These are phyloP conservation scores for Myotis myotis DNA, from an alignment of 2,797 vertebrate species.

Conservation along the genomic window DNA sequence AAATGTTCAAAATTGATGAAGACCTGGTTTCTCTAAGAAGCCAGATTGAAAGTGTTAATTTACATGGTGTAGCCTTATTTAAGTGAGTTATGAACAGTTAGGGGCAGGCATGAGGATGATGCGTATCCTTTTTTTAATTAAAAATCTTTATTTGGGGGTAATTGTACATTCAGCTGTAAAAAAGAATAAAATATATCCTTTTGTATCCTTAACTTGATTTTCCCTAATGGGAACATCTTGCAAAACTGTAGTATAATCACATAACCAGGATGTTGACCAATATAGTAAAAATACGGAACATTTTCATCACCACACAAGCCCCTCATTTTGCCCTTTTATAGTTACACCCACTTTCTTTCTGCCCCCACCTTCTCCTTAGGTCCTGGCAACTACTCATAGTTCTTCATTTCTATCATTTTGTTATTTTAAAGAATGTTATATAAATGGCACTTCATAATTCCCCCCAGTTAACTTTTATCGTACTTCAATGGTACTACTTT, in stretches of 20 bases:
- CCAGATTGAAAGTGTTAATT: conserved; percentile 12
- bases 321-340: not conserved
- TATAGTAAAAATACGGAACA: not conserved
- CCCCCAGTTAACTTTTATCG: not conserved
- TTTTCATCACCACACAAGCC: not conserved
- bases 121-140: not conserved
- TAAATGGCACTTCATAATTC: not conserved
- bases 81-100: not conserved
- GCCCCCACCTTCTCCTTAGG: not conserved
- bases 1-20: conserved; percentile 27
- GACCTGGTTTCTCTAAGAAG: not conserved
- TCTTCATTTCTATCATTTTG: not conserved
- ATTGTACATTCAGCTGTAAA: conserved; percentile 4
- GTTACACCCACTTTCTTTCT: not conserved
- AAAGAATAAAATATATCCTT: not conserved
- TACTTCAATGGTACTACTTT: not conserved
- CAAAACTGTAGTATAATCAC: not conserved
- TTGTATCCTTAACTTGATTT: not conserved
- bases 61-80: not conserved
- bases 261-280: not conserved
- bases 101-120: not conserved
- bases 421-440: not conserved
- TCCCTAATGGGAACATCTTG: not conserved
- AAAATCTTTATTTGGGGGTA: not conserved
- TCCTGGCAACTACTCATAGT: not conserved